These are phyloP conservation scores for Ophion costatus DNA, from an alignment of 2,888 invertebrate genomes.

Conservation along the genomic window DNA sequence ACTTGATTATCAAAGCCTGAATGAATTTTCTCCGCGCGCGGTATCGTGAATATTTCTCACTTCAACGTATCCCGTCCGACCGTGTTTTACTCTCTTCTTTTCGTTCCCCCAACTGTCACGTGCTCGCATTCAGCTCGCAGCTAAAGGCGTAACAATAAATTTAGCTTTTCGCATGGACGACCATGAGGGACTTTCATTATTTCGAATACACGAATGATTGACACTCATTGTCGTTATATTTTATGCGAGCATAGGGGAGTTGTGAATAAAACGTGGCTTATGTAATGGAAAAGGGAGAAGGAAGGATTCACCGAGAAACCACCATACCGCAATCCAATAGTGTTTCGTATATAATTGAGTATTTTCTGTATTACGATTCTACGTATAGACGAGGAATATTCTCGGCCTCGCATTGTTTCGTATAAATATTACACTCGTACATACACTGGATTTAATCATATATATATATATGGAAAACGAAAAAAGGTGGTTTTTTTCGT, in stretches of 20 bases:
- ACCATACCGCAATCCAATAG: slow-evolving; percentile 33
- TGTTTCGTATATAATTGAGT: slow-evolving; percentile 23
- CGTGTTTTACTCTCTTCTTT: too few relatives aligned
- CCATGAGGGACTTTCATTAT: slow-evolving; percentile 39
- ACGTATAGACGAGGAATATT: slow-evolving; percentile 14
- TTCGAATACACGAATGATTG: slow-evolving; percentile 51
- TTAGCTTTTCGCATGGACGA: slow-evolving; percentile 11
- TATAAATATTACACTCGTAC: slow-evolving; percentile 32
- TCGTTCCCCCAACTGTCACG: neutral
- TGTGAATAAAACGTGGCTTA: neutral
- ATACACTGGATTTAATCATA: slow-evolving; percentile 1
- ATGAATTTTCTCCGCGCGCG: too few relatives aligned
- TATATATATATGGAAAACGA: neutral
- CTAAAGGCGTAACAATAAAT: slow-evolving; percentile 18
- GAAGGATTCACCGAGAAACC: slow-evolving; percentile 29
- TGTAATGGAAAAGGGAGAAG: neutral
- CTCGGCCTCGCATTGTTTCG: slow-evolving; percentile 32
- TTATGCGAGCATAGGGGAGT: slow-evolving; percentile 3
- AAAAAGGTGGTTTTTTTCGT: too few relatives aligned
- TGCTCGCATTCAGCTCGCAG: neutral
- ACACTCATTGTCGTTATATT: slow-evolving; percentile 55
- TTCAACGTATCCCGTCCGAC: too few relatives aligned
- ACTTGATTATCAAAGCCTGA: too few relatives aligned
- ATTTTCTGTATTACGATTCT: slow-evolving; percentile 33
- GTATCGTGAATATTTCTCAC: too few relatives aligned